Evolutionary conservation across 2,113 vertebrate species (phyloP), one percentile per base, ranked within the genome.

Genomic region (Erythrocercus mccallii): DNA sequence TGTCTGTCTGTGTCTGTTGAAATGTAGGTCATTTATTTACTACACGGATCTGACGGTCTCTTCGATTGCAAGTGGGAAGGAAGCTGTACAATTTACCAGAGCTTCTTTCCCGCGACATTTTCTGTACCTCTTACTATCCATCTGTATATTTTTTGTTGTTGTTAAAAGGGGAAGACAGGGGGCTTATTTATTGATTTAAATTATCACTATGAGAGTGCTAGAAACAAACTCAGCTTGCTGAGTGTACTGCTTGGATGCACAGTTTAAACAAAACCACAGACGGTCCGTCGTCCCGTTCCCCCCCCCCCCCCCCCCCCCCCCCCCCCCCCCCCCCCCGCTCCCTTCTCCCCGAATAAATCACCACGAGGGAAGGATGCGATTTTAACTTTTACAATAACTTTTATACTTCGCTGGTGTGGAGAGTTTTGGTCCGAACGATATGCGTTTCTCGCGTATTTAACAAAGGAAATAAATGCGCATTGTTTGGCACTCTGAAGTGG

Each of bases 21-120:
- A 95, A 96, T 98, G 95, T 96, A 98, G 98, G 98, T 98, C 97
- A 95, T 98, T 97, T 96, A 94, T 97, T 97, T 98, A 92, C 98
- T 97, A 96, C 98, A 91, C 97, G 97, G 60, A 96, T 96, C 96
- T 94, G 96, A 93, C 93, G 91, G 90, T 94, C 86, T 97, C 97
- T 98, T 97, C 90, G 58, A 81, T 69, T 78, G 72, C 91, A 85
- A 95, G 78, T 83, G 71, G 83, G 45, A 57, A 94, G 65, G 58
- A 77, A 72, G 53, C 73, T 35, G 58, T 71, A 62, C 51, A 15
- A 66, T 81, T 72, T 40, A 70, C 57, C 69, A 62, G 94, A 82
- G 62, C 68, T 93, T 73, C 71, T 70, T 88, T 66, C 71, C 66
- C 69, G 79, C 92, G 61, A 66, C 51, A 42, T 95, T 94, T 97